Conservation (phyloP, 1,140 invertebrate species). For the Stegodyphus mimosarum region DNA sequence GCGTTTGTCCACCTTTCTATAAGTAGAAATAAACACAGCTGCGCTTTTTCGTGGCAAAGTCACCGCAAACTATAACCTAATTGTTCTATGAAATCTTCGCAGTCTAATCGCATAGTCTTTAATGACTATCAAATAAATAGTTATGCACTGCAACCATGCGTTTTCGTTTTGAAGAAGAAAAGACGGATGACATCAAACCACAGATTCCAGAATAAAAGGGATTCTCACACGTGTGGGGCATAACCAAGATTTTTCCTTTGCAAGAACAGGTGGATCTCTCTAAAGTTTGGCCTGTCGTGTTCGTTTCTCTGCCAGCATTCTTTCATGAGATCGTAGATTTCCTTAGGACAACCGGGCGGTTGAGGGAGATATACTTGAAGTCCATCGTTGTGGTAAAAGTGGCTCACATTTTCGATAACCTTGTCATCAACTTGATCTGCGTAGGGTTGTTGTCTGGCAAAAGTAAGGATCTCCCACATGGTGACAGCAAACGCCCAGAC, state of each 20-base stretch:
- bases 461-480: constrained; percentile 90
- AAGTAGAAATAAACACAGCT: too few relatives aligned
- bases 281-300: constrained; percentile 85
- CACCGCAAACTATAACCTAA: too few relatives aligned
- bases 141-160: too few relatives aligned
- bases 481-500: constrained; percentile 92
- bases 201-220: background rate
- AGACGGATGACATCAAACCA: background rate
- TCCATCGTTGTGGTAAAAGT: constrained; percentile 63
- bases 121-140: too few relatives aligned
- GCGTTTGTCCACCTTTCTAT: too few relatives aligned
- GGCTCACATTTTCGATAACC: constrained; percentile 81
- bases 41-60: too few relatives aligned
- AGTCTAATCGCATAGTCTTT: too few relatives aligned
- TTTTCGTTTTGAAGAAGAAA: background rate
- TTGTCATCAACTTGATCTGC: constrained; percentile 81
- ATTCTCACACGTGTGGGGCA: constrained; percentile 51
- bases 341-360: constrained; percentile 86
- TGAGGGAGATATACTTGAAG: constrained; percentile 76
- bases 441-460: constrained; percentile 84
- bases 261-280: constrained; percentile 90
- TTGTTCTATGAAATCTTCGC: too few relatives aligned
- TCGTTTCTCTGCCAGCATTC: constrained; percentile 93
- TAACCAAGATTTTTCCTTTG: constrained; percentile 90
- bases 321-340: constrained; percentile 92